Percentiles rank a stretch among this genome's conserved stretches.
Conservation (phyloP, 1,140 invertebrate genomes). For the Archivesica marissinica region DNA sequence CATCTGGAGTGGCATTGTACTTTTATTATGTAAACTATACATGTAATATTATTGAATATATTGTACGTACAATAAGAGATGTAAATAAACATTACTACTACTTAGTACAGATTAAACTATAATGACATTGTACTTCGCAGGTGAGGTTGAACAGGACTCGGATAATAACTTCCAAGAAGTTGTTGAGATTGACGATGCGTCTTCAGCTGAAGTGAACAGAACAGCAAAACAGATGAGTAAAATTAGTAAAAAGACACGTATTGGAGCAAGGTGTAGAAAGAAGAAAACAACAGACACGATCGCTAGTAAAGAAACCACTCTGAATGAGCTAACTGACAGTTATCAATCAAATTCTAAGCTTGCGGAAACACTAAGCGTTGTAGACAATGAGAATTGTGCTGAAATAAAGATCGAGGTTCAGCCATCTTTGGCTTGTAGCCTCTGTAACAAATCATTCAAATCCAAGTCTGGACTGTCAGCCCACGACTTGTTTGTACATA, state of each 20-base stretch:
- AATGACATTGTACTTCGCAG: neutral
- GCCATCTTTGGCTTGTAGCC: neutral
- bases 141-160: neutral
- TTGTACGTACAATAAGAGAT: neutral
- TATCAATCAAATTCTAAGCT: neutral
- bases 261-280: neutral
- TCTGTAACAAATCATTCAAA: slow-evolving; percentile 3
- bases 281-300: neutral
- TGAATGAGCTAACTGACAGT: neutral
- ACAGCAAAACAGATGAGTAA: neutral
- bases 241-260: neutral
- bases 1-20: too few species aligned
- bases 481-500: neutral
- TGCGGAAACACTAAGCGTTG: neutral
- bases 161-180: neutral
- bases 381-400: neutral
- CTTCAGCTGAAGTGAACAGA: neutral
- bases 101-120: too few species aligned
- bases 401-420: neutral
- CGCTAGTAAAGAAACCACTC: neutral
- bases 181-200: neutral
- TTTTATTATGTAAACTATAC: too few species aligned
- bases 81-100: neutral
- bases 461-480: neutral
- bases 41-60: neutral